Evolutionary conservation across 2,888 invertebrate genomes (phyloP).

Genomic region (Cordilura impudica): DNA sequence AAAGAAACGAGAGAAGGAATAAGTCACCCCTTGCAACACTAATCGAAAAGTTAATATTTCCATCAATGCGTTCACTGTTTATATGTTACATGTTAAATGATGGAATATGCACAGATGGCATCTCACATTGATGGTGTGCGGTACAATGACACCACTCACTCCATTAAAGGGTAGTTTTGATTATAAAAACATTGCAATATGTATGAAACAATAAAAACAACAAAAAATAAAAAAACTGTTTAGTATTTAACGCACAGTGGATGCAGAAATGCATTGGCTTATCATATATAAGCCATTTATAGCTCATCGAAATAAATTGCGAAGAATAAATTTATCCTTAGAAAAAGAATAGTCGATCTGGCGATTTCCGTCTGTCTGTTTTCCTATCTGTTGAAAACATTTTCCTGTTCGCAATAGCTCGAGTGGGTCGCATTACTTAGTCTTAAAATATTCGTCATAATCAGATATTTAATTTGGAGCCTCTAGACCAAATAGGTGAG

Average conservation of each 20-base stretch:
- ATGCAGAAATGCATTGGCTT: no score
- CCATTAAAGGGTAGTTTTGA: slow-evolving; percentile 77
- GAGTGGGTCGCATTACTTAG: no score
- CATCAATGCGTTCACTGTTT: slow-evolving; percentile 68
- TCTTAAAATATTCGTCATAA: no score
- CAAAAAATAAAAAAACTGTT: slow-evolving; percentile 64
- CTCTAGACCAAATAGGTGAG: no score
- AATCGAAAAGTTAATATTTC: slow-evolving; percentile 74
- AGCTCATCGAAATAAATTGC: no score
- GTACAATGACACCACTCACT: slow-evolving; percentile 58
- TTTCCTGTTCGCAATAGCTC: no score
- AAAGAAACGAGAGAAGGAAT: slow-evolving; percentile 57
- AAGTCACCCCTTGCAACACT: slow-evolving; percentile 50
- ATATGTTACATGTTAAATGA: slow-evolving; percentile 13
- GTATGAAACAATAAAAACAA: slow-evolving; percentile 63
- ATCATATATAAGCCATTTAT: no score
- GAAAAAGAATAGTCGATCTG: no score
- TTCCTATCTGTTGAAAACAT: no score
- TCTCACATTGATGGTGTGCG: slow-evolving; percentile 45
- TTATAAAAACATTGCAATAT: slow-evolving; percentile 66
- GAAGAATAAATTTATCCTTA: no score
- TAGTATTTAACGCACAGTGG: slow-evolving; percentile 65
- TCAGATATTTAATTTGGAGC: no score
- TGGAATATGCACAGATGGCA: slow-evolving; percentile 71
- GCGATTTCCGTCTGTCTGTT: no score